Percentiles rank a stretch among this genome's conserved stretches.
phyloP scores from a whole-genome alignment of 2,113 vertebrate genomes.

The Garra rufa region DNA sequence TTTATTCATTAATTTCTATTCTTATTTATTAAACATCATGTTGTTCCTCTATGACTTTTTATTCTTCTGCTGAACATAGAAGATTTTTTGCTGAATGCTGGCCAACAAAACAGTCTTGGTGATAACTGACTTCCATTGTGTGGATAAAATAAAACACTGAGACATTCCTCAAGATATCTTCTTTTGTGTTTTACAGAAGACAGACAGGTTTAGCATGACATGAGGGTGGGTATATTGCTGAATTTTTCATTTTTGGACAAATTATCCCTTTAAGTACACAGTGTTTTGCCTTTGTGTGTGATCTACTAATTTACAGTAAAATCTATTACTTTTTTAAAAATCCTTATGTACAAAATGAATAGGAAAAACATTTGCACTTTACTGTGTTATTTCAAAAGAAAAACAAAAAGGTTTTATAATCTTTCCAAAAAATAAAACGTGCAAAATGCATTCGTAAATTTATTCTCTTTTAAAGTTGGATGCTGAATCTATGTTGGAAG shows the following conservation, averaged over 20 bases:
- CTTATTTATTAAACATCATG: background rate
- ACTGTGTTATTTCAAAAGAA: too few species aligned
- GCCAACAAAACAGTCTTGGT: background rate
- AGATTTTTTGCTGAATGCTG: background rate
- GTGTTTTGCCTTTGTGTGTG: background rate
- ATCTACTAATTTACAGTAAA: background rate
- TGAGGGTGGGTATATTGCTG: too few species aligned
- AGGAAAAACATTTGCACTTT: background rate
- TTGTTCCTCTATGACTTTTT: background rate
- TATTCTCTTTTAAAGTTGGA: background rate
- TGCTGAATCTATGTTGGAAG: background rate
- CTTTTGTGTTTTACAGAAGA: background rate
- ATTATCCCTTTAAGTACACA: background rate
- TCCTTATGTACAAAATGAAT: background rate
- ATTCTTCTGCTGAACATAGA: background rate
- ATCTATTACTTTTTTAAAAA: background rate
- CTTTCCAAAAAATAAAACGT: background rate
- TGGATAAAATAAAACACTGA: background rate
- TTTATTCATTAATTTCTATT: background rate
- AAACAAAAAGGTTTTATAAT: background rate
- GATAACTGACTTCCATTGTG: background rate
- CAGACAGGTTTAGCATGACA: too few species aligned
- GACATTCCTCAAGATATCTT: background rate
- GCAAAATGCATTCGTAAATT: background rate
- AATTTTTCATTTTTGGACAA: background rate